Conservation (phyloP, 2,888 invertebrate genomes). For the Patella depressa region DNA sequence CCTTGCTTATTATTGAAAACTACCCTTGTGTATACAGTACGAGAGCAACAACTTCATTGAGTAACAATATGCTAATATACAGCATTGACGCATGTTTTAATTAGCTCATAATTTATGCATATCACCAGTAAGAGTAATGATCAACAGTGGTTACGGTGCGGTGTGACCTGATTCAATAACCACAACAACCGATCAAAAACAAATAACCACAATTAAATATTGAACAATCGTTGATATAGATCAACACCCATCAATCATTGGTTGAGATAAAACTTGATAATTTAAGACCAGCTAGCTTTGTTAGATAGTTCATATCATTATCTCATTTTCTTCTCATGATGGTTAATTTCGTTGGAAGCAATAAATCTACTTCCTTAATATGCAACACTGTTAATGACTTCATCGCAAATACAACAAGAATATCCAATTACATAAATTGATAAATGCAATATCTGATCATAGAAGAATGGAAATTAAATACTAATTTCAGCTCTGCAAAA, state of each 20-base stretch:
- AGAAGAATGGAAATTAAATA: too few species aligned
- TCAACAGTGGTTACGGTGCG: not conserved
- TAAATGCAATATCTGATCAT: not conserved
- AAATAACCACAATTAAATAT: not conserved
- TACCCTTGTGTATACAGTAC: not conserved
- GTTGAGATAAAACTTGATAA: too few species aligned
- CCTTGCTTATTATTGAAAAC: not conserved
- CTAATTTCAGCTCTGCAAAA: too few species aligned
- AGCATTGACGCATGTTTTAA: not conserved
- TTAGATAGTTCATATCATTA: too few species aligned
- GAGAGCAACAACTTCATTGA: conserved; percentile 8
- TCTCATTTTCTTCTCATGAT: too few species aligned
- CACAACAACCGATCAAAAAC: not conserved
- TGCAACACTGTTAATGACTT: not conserved
- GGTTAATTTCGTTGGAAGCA: too few species aligned
- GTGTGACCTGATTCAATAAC: not conserved
- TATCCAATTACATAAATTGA: conserved; percentile 1
- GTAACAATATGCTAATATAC: not conserved
- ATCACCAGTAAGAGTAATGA: not conserved
- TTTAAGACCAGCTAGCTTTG: too few species aligned
- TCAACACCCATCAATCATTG: too few species aligned
- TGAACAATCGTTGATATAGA: not conserved
- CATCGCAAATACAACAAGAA: not conserved
- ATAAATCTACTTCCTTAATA: not conserved
- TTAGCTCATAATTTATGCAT: not conserved